Base-by-base conservation (phyloP, 2,888 invertebrate genomes). In the Rotaria macrura region DNA sequence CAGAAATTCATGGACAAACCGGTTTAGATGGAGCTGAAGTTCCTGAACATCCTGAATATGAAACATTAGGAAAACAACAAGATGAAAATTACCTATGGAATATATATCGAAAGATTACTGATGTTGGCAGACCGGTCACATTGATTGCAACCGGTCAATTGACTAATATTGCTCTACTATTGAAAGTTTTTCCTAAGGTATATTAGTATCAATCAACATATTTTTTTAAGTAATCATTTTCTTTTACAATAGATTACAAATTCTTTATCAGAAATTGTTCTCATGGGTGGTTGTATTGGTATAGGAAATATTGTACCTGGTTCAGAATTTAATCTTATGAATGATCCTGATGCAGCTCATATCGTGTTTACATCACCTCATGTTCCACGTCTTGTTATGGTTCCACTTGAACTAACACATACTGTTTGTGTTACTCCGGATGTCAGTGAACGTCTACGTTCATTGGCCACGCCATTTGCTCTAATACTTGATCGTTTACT, bases 401-500 rank as follows among this genome's bases (percentile, higher is more conserved):
- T 85, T 43, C 85, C 85, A 40, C 55, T 85, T 52, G 85, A 85
- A n/a, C 72, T 85, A 38, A 85, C 85, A 29, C 85, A 85, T 79
- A 74, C 72, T 25, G 85, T 84, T 52, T 55, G 84, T 40, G 85
- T 84, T 25, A 85, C 84, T 20, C 65, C 43, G 17, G 2, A 84
- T 17, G n/a, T 84, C 29, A 84, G 65, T 12, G 54, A 84, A 84
- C 79, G 72, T 9, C 25, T 85, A 54, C 38, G 84, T 43, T 74
- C 79, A 34, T 49, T 74, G 17, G 84, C 72, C 12, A 38, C 84
- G n/a, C 54, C 34, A 74, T 84, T 84, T 25, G 38, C 72, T 25
- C 43, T 12, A n/a, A 84, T 85, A 12, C 40, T 85, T 20, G 79
- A 72, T 54, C 84, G 84, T 74, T 54, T 85, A 29, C 84, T 85